These are phyloP conservation scores for Drosophila arawakana DNA, from an alignment of 1,140 invertebrate genomes.

Conservation along the genomic window DNA sequence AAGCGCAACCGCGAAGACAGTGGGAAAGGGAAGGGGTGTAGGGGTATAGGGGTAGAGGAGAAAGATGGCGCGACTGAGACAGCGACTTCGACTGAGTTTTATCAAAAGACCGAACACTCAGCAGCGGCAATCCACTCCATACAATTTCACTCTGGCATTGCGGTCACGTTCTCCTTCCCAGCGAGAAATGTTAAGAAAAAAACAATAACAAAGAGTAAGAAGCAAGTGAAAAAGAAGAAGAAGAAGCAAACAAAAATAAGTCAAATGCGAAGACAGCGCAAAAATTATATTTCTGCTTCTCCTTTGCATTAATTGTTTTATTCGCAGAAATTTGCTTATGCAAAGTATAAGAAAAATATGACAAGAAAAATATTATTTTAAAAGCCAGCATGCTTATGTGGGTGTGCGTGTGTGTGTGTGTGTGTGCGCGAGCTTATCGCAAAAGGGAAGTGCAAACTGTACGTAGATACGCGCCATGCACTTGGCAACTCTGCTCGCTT, in stretches of 20 bases:
- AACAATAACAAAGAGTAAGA: constrained; percentile 16
- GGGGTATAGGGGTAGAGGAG: no score
- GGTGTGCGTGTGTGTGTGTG: constrained; percentile 17
- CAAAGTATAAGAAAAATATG: constrained; percentile 44
- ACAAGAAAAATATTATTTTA: constrained; percentile 54
- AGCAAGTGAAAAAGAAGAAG: constrained; percentile 2
- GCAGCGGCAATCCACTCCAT: constrained; percentile 33
- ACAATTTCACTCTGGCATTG: constrained; percentile 64
- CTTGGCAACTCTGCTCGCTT: constrained; percentile 32
- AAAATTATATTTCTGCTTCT: constrained; percentile 54
- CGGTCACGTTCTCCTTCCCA: constrained; percentile 77
- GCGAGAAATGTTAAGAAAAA: constrained; percentile 14
- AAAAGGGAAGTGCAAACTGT: constrained; percentile 50
- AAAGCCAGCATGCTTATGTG: not conserved
- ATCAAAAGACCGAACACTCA: constrained; percentile 43
- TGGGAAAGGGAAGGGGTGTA: not conserved
- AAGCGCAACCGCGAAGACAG: constrained; percentile 18
- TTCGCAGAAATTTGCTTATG: constrained; percentile 74
- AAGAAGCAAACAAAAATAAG: constrained; percentile 32
- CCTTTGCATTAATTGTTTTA: constrained; percentile 76
- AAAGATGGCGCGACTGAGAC: not conserved
- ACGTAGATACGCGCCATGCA: not conserved
- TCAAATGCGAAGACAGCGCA: constrained; percentile 30
- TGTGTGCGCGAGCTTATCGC: constrained; percentile 39
- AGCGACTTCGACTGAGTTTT: constrained; percentile 25